Evolutionary conservation across 2,113 vertebrate species (phyloP).

Genomic region (Semnornis frantzii): DNA sequence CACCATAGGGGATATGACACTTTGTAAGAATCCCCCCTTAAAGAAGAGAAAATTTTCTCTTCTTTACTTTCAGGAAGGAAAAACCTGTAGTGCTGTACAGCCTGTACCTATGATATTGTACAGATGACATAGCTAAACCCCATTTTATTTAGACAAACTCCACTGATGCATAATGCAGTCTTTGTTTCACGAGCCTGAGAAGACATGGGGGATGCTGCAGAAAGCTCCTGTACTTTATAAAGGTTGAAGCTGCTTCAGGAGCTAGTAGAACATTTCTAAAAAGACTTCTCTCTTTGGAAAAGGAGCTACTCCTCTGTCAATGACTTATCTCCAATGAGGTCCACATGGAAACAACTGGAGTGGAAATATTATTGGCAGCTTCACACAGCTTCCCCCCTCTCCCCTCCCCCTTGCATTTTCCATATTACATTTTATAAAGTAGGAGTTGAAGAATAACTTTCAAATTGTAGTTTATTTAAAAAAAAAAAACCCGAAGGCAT

Average conservation of each 20-base stretch:
- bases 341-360: background rate
- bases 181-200: background rate
- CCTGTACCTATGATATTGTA: background rate
- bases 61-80: background rate
- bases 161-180: fast-evolving
- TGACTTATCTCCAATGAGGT: background rate
- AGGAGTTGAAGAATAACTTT: background rate
- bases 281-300: background rate
- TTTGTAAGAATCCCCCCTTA: background rate
- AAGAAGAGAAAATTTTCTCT: too few species aligned
- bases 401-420: background rate
- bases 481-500: background rate
- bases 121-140: background rate
- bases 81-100: background rate
- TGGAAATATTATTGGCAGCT: background rate
- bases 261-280: background rate
- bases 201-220: background rate
- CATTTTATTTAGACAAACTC: background rate
- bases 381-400: background rate
- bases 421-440: background rate
- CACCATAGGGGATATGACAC: background rate
- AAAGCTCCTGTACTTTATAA: background rate
- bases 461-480: background rate
- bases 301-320: background rate
- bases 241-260: background rate